Conservation (phyloP, 1,140 invertebrate genomes). For the Cydia splendana region DNA sequence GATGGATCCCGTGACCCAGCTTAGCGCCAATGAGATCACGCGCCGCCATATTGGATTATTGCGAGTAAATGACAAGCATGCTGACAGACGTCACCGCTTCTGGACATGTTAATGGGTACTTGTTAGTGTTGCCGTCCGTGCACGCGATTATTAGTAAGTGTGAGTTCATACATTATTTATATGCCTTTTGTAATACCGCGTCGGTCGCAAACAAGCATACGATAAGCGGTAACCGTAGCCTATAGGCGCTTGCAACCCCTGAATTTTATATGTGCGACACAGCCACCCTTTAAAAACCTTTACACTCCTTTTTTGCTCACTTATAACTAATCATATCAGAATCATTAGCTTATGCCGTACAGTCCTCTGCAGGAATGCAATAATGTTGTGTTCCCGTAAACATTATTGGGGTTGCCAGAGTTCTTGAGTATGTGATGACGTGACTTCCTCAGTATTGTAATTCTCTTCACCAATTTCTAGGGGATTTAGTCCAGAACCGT, state of each 20-base stretch:
- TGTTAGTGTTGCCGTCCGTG: neutral
- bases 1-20: constrained; percentile 33
- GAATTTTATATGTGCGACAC: no score
- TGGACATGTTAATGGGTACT: constrained; percentile 1
- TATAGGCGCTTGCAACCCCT: no score
- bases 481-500: neutral
- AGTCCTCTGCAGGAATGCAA: no score
- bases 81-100: constrained; percentile 9
- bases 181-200: no score
- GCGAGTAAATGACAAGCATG: constrained; percentile 30
- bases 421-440: neutral
- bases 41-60: constrained; percentile 34
- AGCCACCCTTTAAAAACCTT: no score
- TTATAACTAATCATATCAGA: neutral
- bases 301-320: neutral
- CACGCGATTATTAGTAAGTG: neutral
- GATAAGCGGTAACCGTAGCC: no score
- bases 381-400: no score
- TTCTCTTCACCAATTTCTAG: neutral
- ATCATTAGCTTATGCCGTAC: no score
- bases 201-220: no score
- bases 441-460: neutral
- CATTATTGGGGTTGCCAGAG: no score
- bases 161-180: neutral
- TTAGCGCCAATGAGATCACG: constrained; percentile 33